These are phyloP conservation scores for Sigmodon hispidus DNA, from an alignment of 2,113 vertebrate genomes.

Conservation along the genomic window DNA sequence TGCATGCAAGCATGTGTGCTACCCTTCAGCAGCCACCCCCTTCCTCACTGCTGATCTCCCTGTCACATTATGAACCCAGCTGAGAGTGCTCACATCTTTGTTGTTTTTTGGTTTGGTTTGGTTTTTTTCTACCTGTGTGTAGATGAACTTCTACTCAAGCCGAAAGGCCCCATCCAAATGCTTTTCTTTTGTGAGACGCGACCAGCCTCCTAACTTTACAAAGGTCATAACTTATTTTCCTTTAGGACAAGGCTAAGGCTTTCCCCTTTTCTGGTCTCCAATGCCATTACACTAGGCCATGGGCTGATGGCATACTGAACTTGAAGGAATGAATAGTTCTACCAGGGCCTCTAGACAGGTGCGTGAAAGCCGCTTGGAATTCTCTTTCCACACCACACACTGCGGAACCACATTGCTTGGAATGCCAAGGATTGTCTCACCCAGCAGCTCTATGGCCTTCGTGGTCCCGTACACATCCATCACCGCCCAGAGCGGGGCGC, in stretches of 20 bases:
- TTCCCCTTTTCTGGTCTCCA: background rate
- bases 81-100: background rate
- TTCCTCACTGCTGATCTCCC: background rate
- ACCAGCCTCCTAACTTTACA: background rate
- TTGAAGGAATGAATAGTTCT: background rate
- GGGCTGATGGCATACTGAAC: background rate
- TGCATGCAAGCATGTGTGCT: background rate
- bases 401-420: background rate
- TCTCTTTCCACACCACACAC: background rate
- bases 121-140: background rate
- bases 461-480: constrained; percentile 92
- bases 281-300: background rate
- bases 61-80: background rate
- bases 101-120: background rate
- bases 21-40: background rate
- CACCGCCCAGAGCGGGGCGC: constrained; percentile 88
- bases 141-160: constrained; percentile 20
- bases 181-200: background rate
- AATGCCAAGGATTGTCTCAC: constrained; percentile 74
- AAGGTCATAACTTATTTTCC: background rate
- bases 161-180: background rate
- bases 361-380: background rate
- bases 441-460: constrained; percentile 84
- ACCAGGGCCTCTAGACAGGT: background rate
- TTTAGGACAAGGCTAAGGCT: background rate